Conservation (phyloP, 2,888 invertebrate species). For the Zygaena filipendulae region DNA sequence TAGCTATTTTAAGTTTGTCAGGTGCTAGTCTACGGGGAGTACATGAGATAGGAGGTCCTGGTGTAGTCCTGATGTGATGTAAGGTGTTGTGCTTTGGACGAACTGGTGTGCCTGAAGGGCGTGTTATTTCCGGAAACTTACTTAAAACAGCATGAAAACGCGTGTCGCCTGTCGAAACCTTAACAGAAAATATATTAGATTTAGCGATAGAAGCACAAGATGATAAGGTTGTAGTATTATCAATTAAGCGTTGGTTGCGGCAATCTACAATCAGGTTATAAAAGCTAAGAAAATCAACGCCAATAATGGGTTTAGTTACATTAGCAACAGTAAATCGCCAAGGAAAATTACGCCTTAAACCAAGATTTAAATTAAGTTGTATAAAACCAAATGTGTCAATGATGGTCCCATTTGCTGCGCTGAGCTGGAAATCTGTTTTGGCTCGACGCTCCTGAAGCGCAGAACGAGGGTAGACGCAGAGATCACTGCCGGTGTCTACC, state of each 20-base stretch:
- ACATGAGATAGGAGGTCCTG: slow-evolving; percentile 10
- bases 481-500: too few relatives aligned
- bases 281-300: slow-evolving; percentile 9
- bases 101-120: slow-evolving; percentile 6
- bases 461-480: too few relatives aligned
- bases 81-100: slow-evolving; percentile 10
- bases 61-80: slow-evolving; percentile 13
- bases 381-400: too few relatives aligned
- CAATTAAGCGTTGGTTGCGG: slow-evolving; percentile 16
- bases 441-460: too few relatives aligned
- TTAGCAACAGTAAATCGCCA: slow-evolving; percentile 10
- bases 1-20: slow-evolving; percentile 7
- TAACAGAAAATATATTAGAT: too few relatives aligned
- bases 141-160: too few relatives aligned
- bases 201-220: not conserved
- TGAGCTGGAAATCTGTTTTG: too few relatives aligned
- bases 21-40: slow-evolving; percentile 10
- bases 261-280: slow-evolving; percentile 22
- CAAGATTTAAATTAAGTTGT: too few relatives aligned
- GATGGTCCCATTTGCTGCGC: too few relatives aligned
- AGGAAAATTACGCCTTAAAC: slow-evolving; percentile 2
- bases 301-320: slow-evolving; percentile 8
- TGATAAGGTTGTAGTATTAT: slow-evolving; percentile 9
- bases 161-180: not conserved
- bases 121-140: slow-evolving; percentile 8